Percentiles rank a stretch among this genome's conserved stretches.
phyloP scores from a whole-genome alignment of 2,113 vertebrate genomes.

The Corapipo altera region DNA sequence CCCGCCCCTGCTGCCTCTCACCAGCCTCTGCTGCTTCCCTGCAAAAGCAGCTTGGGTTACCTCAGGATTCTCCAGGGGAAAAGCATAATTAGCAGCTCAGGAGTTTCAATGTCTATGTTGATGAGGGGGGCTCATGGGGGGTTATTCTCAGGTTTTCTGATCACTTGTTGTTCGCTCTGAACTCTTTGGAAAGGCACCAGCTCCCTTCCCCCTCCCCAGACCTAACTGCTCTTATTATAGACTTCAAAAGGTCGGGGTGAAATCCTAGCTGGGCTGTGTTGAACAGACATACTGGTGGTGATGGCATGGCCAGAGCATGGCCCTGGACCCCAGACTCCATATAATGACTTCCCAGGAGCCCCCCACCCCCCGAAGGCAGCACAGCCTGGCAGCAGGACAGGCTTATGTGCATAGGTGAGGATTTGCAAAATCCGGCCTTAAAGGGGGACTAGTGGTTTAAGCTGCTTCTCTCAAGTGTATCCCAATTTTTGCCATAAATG shows the following conservation, averaged over 20 bases:
- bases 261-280: background rate
- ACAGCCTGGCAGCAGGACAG: background rate
- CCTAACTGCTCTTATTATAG: background rate
- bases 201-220: background rate
- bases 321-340: fast-evolving
- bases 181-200: constrained; percentile 35
- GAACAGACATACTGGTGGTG: background rate
- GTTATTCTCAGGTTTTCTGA: constrained; percentile 51
- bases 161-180: constrained; percentile 30
- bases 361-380: background rate
- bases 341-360: background rate
- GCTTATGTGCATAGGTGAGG: background rate
- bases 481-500: constrained; percentile 23
- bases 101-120: background rate
- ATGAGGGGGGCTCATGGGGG: background rate
- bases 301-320: background rate
- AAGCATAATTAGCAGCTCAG: constrained; percentile 44
- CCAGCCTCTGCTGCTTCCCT: background rate
- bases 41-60: constrained; percentile 21
- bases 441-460: background rate
- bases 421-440: background rate
- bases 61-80: background rate
- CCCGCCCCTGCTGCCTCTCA: background rate
- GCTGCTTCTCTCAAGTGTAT: background rate
- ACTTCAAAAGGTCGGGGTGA: constrained; percentile 36